Conservation (phyloP, 2,797 vertebrate species). For the Clarias platycephalus region DNA sequence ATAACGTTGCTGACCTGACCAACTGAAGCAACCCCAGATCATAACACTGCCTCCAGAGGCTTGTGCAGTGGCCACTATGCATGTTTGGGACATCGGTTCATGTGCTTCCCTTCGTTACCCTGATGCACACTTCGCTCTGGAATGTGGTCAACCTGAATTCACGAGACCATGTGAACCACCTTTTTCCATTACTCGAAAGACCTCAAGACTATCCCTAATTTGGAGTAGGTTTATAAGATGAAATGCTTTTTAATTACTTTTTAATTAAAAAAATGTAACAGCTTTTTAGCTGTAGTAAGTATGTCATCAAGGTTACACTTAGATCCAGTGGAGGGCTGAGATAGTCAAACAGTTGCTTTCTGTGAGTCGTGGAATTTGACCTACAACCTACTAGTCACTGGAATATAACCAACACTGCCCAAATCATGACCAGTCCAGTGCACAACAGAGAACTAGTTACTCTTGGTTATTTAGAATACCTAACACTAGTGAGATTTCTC, state of each 20-base stretch:
- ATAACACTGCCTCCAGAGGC: too few relatives aligned
- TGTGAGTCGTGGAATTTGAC: neutral
- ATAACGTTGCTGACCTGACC: too few relatives aligned
- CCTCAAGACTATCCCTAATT: neutral
- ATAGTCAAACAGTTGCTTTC: neutral
- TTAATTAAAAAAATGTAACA: neutral
- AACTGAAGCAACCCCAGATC: too few relatives aligned
- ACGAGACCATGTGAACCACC: too few relatives aligned
- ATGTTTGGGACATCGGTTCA: too few relatives aligned
- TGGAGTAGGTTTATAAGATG: neutral
- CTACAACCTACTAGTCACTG: neutral
- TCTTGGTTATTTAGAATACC: neutral
- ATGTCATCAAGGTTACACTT: neutral
- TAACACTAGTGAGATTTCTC: neutral
- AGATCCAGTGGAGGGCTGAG: neutral
- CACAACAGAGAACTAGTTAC: neutral
- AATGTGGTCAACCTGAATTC: too few relatives aligned
- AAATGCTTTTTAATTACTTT: neutral
- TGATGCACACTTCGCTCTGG: too few relatives aligned
- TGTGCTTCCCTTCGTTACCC: too few relatives aligned
- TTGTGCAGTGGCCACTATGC: too few relatives aligned
- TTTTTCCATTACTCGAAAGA: too few relatives aligned
- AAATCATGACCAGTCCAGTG: neutral
- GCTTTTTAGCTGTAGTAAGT: neutral
- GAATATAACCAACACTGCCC: neutral